These are phyloP conservation scores for Anagrus nilaparvatae DNA, from an alignment of 1,140 invertebrate species.

Conservation along the genomic window DNA sequence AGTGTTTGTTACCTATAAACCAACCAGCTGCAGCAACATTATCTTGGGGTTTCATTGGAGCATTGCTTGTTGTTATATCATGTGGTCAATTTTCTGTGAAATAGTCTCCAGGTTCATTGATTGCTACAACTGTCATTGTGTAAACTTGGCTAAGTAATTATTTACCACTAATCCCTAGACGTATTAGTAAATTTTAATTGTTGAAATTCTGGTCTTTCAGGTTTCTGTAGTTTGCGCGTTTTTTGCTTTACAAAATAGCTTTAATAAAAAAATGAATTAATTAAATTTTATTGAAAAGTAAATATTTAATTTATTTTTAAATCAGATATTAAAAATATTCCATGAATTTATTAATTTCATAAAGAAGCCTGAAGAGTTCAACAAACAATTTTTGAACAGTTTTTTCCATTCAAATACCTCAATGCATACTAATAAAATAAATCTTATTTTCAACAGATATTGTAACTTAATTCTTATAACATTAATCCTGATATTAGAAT, in stretches of 20 bases:
- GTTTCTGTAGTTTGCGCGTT: slow-evolving; percentile 54
- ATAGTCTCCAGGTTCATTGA: slow-evolving; percentile 68
- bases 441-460: too few relatives aligned
- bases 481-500: too few relatives aligned
- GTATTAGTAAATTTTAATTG: slow-evolving; percentile 5
- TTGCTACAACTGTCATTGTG: slow-evolving; percentile 81
- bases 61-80: slow-evolving; percentile 68
- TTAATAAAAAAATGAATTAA: slow-evolving; percentile 9
- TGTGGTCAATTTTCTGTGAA: slow-evolving; percentile 58
- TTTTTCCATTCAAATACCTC: too few relatives aligned
- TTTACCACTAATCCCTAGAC: neutral
- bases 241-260: slow-evolving; percentile 69
- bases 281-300: neutral
- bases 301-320: too few relatives aligned
- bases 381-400: too few relatives aligned
- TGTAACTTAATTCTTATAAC: too few relatives aligned
- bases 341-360: neutral
- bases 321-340: slow-evolving; percentile 4
- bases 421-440: too few relatives aligned
- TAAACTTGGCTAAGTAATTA: slow-evolving; percentile 59
- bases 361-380: too few relatives aligned
- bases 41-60: slow-evolving; percentile 54
- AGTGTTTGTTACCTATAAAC: slow-evolving; percentile 85
- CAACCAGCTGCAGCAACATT: slow-evolving; percentile 80
- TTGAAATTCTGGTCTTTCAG: slow-evolving; percentile 72